Evolutionary conservation across 2,797 vertebrate species (phyloP), one percentile per base, ranked within the genome.

Genomic region (Limosa lapponica): DNA sequence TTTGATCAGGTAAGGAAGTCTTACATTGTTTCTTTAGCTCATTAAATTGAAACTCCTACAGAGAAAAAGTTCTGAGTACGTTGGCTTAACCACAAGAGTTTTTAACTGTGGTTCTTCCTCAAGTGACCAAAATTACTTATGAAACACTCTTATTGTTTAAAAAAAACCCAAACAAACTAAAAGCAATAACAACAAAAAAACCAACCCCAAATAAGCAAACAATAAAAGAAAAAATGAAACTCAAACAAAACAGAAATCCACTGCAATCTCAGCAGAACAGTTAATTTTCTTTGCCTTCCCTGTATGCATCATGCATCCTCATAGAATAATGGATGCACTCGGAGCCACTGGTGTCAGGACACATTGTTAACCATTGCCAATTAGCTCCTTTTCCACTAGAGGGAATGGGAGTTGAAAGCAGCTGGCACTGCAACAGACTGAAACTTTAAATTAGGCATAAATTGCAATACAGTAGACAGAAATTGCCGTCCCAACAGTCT

Each of bases 381-480:
- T 95, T 94, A 93, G 82, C 61, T 92, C 81, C 8, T 10, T 82
- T 86, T 93, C 70, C 65, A 62, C 49, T 62, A 85, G 49, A 85
- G 49, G 13, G 17, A 86, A 92, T 18, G 9, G 11, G 27, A 89
- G 65, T 13, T 91, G 91, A 91, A 94, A 94, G 89, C 66, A 91
- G 70, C 73, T 82, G 66, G 77, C 65, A 83, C 54, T 65, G 75
- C 32, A 64, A 65, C 93, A 90, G 32, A 39, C 58, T 58, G 62
- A 20, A 91, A 81, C 69, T 86, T 95, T 89, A 93, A 93, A 94
- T 85, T 75, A 86, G 75, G 59, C 64, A 77, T 54, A 93, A 91
- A 92, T 85, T 94, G 77, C 36, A 64, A 52, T 71, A 55, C 46
- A 80, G 61, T 58, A 87, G 79, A 80, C 69, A 78, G 73, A 95